Base-by-base conservation (phyloP, 2,113 vertebrate genomes). In the Pelecanus crispus region DNA sequence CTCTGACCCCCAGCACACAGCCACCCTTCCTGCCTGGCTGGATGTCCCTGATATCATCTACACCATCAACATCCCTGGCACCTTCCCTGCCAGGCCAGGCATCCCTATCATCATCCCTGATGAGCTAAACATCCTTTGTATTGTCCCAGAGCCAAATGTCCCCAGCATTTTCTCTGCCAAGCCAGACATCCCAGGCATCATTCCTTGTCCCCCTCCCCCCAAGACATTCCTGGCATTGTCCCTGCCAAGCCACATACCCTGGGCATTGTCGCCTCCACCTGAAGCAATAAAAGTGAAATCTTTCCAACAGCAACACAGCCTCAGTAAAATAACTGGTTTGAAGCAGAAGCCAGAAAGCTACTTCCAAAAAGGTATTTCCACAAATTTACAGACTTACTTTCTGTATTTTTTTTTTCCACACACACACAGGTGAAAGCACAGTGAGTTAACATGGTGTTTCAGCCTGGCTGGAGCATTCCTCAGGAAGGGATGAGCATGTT, bases 61-160 rank as follows among this genome's bases (percentile, higher is more conserved):
- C 40, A 11, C 8, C 44, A 2, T 16, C 67, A n/a, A 1, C 15
- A 3, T 1, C 34, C 20, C 59, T 19, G 13, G 22, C 19, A 0
- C 1, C 4, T 3, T 11, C 47, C 52, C 63, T 49, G 31, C 86
- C 7, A 36, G 24, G 29, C 50, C 26, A 31, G 49, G 29, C 24
- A 4, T 5, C 42, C 45, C 70, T 9, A 19, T 15, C 0, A 0
- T 14, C 5, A 6, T 7, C 21, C 16, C n/a, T 0, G 2, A 52
- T 36, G n/a, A 44, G 28, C 45, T 20, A 15, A 10, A 59, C 11
- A 3, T 0, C 6, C 67, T 19, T 24, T 12, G 0, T 4, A 4
- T 16, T 22, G 13, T 81, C 26, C 55, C 49, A 11, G 42, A 42
- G 29, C 44, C 29, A 12, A 16, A 44, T 1, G 9, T 5, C 31